Evolutionary conservation across 2,797 vertebrate species (phyloP).

Genomic region (Nannoperca australis): DNA sequence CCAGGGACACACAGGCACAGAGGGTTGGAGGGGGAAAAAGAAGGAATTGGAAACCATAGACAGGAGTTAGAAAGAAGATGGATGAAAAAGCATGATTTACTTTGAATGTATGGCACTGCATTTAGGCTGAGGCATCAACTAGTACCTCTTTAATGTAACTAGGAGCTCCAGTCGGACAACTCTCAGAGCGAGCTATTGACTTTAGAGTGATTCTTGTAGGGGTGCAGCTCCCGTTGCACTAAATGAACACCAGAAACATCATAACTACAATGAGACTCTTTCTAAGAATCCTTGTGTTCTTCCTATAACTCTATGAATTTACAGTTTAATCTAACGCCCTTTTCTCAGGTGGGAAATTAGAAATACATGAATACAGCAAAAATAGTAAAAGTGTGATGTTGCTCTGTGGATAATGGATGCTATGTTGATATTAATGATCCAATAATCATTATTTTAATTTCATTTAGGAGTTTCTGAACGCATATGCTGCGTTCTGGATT

Average conservation of each 20-base stretch:
- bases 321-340: background rate
- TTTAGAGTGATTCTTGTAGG: conserved; percentile 38
- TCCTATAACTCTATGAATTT: background rate
- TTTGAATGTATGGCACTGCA: background rate
- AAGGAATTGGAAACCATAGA: conserved; percentile 24
- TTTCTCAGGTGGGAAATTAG: background rate
- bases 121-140: background rate
- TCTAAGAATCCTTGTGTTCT: background rate
- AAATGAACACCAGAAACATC: conserved; percentile 52
- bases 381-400: background rate
- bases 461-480: background rate
- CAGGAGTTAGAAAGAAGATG: conserved; percentile 2
- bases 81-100: background rate
- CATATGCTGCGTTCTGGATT: background rate
- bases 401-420: background rate
- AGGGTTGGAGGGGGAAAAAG: background rate
- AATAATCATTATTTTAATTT: background rate
- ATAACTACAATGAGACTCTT: background rate
- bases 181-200: conserved; percentile 64
- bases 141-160: conserved; percentile 79
- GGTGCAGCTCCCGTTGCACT: conserved; percentile 51
- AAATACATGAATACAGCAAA: background rate
- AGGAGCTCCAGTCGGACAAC: conserved; percentile 67
- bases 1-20: conserved; percentile 28
- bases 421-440: background rate